A percentile compares a stretch with the other conserved stretches of the same genome.
Evolutionary conservation across 2,888 invertebrate genomes (phyloP).

Genomic region (Sphecodes monilicornis): DNA sequence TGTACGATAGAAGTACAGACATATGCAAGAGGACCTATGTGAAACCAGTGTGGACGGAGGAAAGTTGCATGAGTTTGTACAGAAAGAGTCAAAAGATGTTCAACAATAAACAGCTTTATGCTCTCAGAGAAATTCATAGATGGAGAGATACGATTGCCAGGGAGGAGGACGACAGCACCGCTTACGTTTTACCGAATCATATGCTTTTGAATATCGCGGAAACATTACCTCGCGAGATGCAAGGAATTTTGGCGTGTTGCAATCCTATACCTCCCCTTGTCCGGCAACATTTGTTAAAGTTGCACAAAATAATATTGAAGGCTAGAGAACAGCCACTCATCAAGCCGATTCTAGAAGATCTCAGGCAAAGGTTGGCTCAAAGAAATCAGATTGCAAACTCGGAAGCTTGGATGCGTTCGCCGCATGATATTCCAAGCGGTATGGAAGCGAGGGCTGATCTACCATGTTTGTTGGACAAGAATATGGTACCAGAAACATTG

Average conservation of each 20-base stretch:
- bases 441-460: constrained; percentile 79
- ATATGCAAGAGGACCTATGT: constrained; percentile 92
- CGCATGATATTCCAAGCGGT: constrained; percentile 79
- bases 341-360: constrained; percentile 82
- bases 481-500: background rate
- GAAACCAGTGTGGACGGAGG: constrained; percentile 90
- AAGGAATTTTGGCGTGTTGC: constrained; percentile 97
- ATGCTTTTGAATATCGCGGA: constrained; percentile 97
- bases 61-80: constrained; percentile 91
- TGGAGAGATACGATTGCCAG: constrained; percentile 96
- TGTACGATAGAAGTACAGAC: constrained; percentile 90
- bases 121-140: constrained; percentile 91
- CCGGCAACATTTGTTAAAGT: constrained; percentile 86
- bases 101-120: constrained; percentile 93
- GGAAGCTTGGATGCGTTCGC: constrained; percentile 76
- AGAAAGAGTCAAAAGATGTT: constrained; percentile 92
- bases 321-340: constrained; percentile 90
- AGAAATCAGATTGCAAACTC: constrained; percentile 71
- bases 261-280: constrained; percentile 95
- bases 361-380: constrained; percentile 77
- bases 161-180: constrained; percentile 95
- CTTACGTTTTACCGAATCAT: constrained; percentile 97
- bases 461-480: constrained; percentile 77
- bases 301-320: constrained; percentile 89
- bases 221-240: constrained; percentile 94